Evolutionary conservation across 1,140 invertebrate genomes (phyloP).

Genomic region (Charaxes varanes): DNA sequence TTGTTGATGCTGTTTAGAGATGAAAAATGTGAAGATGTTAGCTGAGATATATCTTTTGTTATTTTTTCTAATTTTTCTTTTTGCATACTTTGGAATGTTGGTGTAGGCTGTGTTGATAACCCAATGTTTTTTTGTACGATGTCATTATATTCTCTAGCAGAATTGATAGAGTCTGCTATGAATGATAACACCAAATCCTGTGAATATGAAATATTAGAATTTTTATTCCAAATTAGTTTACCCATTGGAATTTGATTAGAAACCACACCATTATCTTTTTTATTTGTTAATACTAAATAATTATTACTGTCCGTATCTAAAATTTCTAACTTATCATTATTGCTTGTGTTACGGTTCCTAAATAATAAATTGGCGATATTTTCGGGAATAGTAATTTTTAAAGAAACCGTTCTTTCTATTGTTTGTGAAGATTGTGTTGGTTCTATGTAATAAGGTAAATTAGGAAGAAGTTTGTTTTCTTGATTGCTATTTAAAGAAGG

Average conservation of each 20-base stretch:
- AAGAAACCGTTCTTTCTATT: conserved; percentile 59
- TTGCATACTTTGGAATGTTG: conserved; percentile 25
- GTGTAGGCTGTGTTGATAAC: conserved; percentile 20
- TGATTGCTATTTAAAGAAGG: conserved; percentile 20
- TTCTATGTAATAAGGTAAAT: conserved; percentile 53
- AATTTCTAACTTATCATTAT: conserved; percentile 52
- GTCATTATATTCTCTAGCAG: conserved; percentile 53
- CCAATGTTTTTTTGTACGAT: conserved; percentile 39
- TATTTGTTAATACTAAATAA: conserved; percentile 55
- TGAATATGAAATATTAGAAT: conserved; percentile 57
- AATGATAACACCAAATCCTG: conserved; percentile 61
- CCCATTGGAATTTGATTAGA: conserved; percentile 43
- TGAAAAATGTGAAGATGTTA: conserved; percentile 51
- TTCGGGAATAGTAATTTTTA: conserved; percentile 65
- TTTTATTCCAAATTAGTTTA: conserved; percentile 45
- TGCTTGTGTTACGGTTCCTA: conserved; percentile 32
- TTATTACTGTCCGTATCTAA: conserved; percentile 57
- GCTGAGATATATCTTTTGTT: conserved; percentile 44
- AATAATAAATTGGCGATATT: conserved; percentile 54
- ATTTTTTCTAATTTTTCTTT: conserved; percentile 41
- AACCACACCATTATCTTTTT: conserved; percentile 23
- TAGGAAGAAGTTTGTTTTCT: conserved; percentile 36
- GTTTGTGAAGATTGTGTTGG: conserved; percentile 35
- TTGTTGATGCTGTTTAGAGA: conserved; percentile 21
- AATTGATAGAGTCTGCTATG: conserved; percentile 57